phyloP scores from a whole-genome alignment of 2,797 vertebrate species.

The Hydrophis major region DNA sequence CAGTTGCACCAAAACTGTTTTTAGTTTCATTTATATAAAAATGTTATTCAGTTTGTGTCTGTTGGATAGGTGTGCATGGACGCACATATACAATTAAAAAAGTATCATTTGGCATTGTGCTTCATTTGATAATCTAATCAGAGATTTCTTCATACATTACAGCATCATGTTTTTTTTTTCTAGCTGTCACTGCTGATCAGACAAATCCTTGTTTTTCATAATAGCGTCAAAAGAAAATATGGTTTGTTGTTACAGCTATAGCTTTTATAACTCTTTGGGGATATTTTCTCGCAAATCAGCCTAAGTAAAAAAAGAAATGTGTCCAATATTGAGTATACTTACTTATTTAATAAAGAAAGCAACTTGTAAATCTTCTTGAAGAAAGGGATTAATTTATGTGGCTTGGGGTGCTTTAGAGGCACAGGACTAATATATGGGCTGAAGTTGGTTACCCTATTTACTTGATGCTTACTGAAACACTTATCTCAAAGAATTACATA shows the following conservation, averaged over 20 bases:
- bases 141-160: background rate
- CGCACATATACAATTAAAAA: background rate
- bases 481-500: background rate
- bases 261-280: background rate
- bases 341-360: background rate
- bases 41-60: background rate
- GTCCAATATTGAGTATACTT: background rate
- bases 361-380: background rate
- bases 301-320: background rate
- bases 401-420: background rate
- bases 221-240: constrained; percentile 12
- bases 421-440: background rate
- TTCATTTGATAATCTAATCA: background rate
- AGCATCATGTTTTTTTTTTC: background rate
- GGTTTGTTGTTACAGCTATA: constrained; percentile 1
- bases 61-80: background rate
- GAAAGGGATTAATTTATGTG: background rate
- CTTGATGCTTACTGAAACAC: background rate
- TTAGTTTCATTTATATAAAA: background rate
- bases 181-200: constrained; percentile 5
- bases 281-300: background rate
- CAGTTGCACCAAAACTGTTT: background rate
- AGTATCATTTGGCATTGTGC: background rate
- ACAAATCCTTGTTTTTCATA: constrained; percentile 9
- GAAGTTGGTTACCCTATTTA: background rate